These are phyloP conservation scores for Helostoma temminkii DNA, from an alignment of 2,797 vertebrate species.

Conservation along the genomic window DNA sequence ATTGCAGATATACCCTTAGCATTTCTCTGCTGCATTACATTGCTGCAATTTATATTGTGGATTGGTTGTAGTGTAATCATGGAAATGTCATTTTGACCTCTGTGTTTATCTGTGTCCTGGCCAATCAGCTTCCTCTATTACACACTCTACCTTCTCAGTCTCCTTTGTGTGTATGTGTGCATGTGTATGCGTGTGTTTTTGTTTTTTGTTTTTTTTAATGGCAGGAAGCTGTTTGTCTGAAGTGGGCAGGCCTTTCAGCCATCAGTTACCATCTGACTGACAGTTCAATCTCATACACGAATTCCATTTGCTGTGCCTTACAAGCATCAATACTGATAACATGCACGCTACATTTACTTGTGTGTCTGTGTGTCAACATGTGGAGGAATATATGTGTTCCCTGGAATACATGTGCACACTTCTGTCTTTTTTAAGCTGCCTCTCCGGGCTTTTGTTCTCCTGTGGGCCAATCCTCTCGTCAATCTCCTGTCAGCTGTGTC, in stretches of 20 bases:
- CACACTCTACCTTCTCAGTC: conserved; percentile 4
- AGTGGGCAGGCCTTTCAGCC: conserved; percentile 65
- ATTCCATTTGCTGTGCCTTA: conserved; percentile 77
- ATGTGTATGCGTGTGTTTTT: conserved; percentile 8
- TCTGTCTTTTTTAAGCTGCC: conserved; percentile 57
- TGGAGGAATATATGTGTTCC: conserved; percentile 4
- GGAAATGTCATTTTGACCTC: conserved; percentile 66
- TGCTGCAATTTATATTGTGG: conserved; percentile 6
- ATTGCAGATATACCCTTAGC: neutral
- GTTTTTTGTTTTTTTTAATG: conserved; percentile 35
- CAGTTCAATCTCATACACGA: conserved; percentile 81
- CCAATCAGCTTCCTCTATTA: conserved; percentile 42
- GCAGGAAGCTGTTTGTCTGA: conserved; percentile 48
- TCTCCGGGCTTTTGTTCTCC: conserved; percentile 64
- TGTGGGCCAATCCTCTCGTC: conserved; percentile 63
- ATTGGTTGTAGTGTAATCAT: conserved; percentile 27
- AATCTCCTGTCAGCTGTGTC: conserved; percentile 64
- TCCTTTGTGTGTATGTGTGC: no score
- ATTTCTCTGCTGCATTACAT: conserved; percentile 4
- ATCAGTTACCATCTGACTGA: conserved; percentile 79
- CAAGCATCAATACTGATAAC: conserved; percentile 66
- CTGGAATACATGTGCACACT: conserved; percentile 22
- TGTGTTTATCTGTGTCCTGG: conserved; percentile 49
- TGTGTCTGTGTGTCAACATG: conserved; percentile 7
- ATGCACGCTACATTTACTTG: conserved; percentile 47